Conservation (phyloP, 2,113 vertebrate species). For the Rafetus swinhoei region DNA sequence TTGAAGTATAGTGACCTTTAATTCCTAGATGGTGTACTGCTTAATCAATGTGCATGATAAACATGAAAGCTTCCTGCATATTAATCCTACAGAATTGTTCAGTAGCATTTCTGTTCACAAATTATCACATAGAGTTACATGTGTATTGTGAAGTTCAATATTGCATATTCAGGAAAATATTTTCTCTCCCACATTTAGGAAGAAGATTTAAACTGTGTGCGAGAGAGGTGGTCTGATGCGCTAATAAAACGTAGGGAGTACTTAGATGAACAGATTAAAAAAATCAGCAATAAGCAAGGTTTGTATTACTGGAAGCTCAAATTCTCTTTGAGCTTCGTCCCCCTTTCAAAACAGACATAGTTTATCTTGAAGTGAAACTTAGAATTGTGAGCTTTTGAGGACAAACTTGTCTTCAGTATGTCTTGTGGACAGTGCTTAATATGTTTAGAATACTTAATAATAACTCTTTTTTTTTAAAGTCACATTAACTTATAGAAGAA, state of each 20-base stretch:
- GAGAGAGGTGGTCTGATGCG: conserved; percentile 96
- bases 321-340: background rate
- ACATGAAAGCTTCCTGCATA: conserved; percentile 29
- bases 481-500: background rate
- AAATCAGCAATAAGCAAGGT: conserved; percentile 97
- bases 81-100: conserved; percentile 62
- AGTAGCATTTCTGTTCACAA: conserved; percentile 55
- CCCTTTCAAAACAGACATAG: background rate
- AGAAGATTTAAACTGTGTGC: conserved; percentile 95
- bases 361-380: background rate
- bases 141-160: background rate
- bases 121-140: conserved; percentile 6
- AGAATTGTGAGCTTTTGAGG: background rate
- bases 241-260: conserved; percentile 95
- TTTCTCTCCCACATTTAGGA: conserved; percentile 80
- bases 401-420: background rate
- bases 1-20: conserved; percentile 44
- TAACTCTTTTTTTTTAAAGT: background rate
- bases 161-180: background rate
- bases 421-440: background rate
- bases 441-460: background rate
- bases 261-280: conserved; percentile 97
- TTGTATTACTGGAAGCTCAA: conserved; percentile 17
- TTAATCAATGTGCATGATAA: conserved; percentile 59
- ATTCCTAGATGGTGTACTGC: conserved; percentile 44